Conservation (phyloP, 2,113 vertebrate species). For the Xyrauchen texanus region DNA sequence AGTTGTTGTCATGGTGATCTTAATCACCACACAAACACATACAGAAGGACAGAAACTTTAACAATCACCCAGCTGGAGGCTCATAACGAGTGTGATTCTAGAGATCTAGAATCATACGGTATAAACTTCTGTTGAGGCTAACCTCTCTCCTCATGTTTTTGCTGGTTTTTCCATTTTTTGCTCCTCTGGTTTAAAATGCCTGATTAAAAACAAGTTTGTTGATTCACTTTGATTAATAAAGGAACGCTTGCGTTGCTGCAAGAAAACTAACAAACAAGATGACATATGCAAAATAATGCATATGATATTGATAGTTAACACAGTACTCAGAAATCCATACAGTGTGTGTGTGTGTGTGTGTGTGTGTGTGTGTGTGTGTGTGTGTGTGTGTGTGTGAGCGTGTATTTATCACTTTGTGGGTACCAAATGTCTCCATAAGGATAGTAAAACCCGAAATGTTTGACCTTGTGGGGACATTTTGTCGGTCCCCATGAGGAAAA, state of each 20-base stretch:
- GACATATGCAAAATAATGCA: conserved; percentile 31
- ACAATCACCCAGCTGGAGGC: background rate
- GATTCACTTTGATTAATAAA: conserved; percentile 2
- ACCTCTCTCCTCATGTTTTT: conserved; percentile 1
- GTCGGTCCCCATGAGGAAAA: too few relatives aligned
- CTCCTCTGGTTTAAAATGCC: background rate
- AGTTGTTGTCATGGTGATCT: conserved; percentile 47
- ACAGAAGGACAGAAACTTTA: conserved; percentile 5
- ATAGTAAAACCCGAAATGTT: too few relatives aligned
- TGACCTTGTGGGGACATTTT: too few relatives aligned
- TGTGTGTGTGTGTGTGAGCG: too few relatives aligned
- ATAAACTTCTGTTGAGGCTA: background rate
- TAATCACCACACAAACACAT: conserved; percentile 40
- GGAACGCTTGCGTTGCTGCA: background rate
- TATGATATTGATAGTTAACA: conserved; percentile 27
- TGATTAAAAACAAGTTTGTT: background rate
- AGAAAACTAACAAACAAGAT: background rate
- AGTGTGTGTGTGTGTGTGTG: conserved; percentile 11
- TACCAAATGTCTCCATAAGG: too few relatives aligned
- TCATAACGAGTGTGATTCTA: conserved; percentile 23
- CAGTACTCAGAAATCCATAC: conserved; percentile 24
- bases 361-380: too few relatives aligned
- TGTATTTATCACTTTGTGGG: too few relatives aligned
- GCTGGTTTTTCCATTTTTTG: background rate
- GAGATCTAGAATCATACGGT: conserved; percentile 17